These are phyloP conservation scores for Drosophila nr. perissopoda DNA, from an alignment of 2,888 invertebrate species.

Conservation along the genomic window DNA sequence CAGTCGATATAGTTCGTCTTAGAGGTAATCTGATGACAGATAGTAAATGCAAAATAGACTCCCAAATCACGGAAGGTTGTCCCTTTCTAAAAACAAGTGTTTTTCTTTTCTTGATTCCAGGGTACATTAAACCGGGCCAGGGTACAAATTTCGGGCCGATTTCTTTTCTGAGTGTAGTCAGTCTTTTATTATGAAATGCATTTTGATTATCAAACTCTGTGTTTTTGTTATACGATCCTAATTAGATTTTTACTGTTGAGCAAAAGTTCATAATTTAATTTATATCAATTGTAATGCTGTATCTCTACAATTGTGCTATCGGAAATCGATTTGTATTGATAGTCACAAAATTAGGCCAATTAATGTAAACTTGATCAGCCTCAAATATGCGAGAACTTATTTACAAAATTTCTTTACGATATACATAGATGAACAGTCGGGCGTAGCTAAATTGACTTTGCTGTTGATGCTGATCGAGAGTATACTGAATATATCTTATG, in stretches of 20 bases:
- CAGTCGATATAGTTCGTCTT: background rate
- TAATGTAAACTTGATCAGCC: background rate
- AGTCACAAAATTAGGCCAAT: background rate
- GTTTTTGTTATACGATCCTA: background rate
- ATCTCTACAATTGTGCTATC: background rate
- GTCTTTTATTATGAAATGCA: background rate
- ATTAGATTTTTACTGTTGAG: background rate
- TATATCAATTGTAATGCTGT: background rate
- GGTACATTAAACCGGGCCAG: background rate
- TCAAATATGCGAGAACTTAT: background rate
- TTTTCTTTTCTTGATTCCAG: background rate
- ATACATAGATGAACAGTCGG: background rate
- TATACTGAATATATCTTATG: background rate
- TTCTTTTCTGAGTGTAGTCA: background rate
- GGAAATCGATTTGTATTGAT: background rate
- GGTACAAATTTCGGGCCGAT: background rate
- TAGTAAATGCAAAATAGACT: background rate
- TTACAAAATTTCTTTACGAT: rapidly evolving
- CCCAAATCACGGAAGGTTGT: background rate
- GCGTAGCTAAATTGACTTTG: background rate
- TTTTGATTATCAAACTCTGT: background rate
- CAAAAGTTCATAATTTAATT: background rate
- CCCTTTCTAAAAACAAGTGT: too few species aligned
- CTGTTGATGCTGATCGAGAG: background rate
- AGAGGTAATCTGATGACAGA: background rate